Evolutionary conservation across 2,888 invertebrate genomes (phyloP).

Genomic region (Dryobotodes eremita): DNA sequence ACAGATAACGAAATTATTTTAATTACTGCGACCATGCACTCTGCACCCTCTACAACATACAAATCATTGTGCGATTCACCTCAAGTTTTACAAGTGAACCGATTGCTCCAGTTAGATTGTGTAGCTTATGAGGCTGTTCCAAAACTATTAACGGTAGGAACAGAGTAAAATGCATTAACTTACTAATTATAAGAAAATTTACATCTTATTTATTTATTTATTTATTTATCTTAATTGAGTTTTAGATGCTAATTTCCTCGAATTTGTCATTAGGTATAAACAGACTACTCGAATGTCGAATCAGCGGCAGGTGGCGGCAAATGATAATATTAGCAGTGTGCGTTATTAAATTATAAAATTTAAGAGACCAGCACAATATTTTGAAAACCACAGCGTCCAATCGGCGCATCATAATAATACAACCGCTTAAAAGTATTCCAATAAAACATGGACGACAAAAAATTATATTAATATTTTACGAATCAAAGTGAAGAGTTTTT

Average conservation of each 20-base stretch:
- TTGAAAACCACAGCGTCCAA: constrained; percentile 51
- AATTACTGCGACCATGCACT: constrained; percentile 45
- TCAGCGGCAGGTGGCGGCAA: constrained; percentile 37
- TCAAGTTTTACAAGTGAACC: background rate
- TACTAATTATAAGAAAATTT: background rate
- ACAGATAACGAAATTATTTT: constrained; percentile 54
- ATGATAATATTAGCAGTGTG: constrained; percentile 4
- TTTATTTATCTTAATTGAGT: too few relatives aligned
- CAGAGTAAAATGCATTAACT: background rate
- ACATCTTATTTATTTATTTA: too few relatives aligned
- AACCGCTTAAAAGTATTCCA: constrained; percentile 61
- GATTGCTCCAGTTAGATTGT: background rate
- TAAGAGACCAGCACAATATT: constrained; percentile 19
- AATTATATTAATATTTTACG: constrained; percentile 71
- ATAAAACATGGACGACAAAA: constrained; percentile 69
- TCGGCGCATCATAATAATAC: constrained; percentile 57
- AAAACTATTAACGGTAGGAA: background rate
- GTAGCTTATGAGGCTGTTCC: background rate
- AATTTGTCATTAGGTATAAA: constrained; percentile 13
- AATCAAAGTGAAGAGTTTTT: constrained; percentile 71
- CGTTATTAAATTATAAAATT: constrained; percentile 31
- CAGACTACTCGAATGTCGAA: background rate
- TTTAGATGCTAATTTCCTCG: constrained; percentile 16
- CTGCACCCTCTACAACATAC: background rate
- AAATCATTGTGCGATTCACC: constrained; percentile 8